Evolutionary conservation across 2,113 vertebrate species (phyloP).

Genomic region (Dasyornis broadbenti): DNA sequence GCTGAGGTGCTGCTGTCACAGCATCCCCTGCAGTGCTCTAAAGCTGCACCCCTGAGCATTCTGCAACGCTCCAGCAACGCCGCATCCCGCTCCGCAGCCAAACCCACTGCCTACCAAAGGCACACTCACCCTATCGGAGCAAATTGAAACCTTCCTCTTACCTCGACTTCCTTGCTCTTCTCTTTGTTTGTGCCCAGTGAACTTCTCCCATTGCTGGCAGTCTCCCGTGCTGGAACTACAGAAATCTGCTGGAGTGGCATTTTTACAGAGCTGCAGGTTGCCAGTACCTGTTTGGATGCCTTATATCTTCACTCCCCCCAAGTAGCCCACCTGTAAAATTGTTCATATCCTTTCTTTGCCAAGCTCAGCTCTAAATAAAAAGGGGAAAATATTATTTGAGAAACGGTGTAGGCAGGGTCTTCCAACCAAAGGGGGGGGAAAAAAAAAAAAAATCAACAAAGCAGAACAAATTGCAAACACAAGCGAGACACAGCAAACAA

Average conservation of each 20-base stretch:
- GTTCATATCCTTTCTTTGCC: conserved; percentile 77
- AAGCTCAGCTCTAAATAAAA: conserved; percentile 72
- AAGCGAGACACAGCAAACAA: neutral
- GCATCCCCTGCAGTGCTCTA: neutral
- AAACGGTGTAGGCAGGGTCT: conserved; percentile 30
- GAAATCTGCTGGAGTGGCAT: conserved; percentile 94
- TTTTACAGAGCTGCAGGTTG: conserved; percentile 66
- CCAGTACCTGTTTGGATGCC: conserved; percentile 68
- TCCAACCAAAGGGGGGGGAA: neutral
- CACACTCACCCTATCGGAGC: neutral
- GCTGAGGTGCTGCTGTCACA: neutral
- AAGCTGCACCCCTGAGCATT: neutral
- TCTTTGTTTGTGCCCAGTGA: conserved; percentile 82
- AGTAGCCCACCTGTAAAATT: conserved; percentile 72
- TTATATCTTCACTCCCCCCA: conserved; percentile 70
- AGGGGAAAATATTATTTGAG: conserved; percentile 68
- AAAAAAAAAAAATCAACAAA: neutral
- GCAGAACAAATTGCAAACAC: neutral
- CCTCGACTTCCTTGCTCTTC: conserved; percentile 84
- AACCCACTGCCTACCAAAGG: neutral
- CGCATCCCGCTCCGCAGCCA: neutral
- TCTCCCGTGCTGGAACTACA: conserved; percentile 84
- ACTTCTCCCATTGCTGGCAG: conserved; percentile 78
- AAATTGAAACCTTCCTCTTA: conserved; percentile 70
- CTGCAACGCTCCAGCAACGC: neutral